These are phyloP conservation scores for Mormoops blainvillei DNA, from an alignment of 2,113 vertebrate species.

Conservation along the genomic window DNA sequence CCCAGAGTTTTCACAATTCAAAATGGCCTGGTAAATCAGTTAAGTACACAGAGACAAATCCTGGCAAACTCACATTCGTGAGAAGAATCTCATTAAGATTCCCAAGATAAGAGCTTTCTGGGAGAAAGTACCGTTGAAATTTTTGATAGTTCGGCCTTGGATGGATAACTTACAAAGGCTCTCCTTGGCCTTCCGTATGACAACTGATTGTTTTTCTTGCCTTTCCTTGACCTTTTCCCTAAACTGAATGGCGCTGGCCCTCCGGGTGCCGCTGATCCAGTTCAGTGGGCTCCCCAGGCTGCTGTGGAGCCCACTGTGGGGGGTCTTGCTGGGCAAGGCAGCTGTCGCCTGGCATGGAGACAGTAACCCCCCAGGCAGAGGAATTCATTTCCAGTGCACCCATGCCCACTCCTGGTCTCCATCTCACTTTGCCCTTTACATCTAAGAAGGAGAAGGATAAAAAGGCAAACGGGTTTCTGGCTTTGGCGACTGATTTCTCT, in stretches of 20 bases:
- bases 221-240: conserved; percentile 2
- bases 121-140: background rate
- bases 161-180: background rate
- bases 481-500: conserved; percentile 9
- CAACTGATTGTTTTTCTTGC: background rate
- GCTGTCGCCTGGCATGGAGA: background rate
- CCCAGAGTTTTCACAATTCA: background rate
- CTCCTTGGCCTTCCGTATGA: background rate
- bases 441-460: background rate
- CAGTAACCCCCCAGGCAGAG: background rate
- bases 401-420: background rate
- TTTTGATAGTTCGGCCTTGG: background rate
- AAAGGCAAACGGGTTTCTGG: background rate
- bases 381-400: background rate
- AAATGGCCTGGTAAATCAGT: conserved; percentile 10
- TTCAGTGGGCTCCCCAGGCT: background rate
- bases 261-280: background rate
- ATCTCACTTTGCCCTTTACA: background rate
- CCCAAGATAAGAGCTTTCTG: background rate
- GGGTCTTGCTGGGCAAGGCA: background rate
- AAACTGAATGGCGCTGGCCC: background rate
- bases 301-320: background rate
- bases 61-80: background rate
- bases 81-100: background rate
- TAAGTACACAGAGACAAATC: background rate